Percentiles rank a stretch among this genome's conserved stretches.
Evolutionary conservation across 2,888 invertebrate species (phyloP).

Genomic region (Eupithecia tripunctaria): DNA sequence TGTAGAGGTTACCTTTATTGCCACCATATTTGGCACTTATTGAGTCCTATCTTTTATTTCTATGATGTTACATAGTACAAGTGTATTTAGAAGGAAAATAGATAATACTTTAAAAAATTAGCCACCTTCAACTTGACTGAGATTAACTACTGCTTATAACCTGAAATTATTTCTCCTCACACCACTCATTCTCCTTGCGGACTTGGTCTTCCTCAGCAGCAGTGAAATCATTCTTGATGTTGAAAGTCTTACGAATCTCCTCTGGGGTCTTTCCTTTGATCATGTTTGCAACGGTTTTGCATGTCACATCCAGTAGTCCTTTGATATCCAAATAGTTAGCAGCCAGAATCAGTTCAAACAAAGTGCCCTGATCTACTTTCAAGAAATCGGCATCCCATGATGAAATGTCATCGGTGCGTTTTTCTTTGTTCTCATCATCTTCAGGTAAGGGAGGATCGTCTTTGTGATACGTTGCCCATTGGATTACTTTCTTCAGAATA

Average conservation of each 20-base stretch:
- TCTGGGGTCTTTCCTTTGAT: constrained; percentile 99
- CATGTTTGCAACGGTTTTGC: constrained; percentile 99
- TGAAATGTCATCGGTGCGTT: constrained; percentile 99
- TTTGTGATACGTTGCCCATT: constrained; percentile 97
- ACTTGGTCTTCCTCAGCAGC: constrained; percentile 99
- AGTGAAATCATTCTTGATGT: constrained; percentile 98
- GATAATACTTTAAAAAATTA: not conserved
- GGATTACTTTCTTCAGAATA: constrained; percentile 96
- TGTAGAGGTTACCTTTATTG: no score
- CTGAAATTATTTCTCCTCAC: constrained; percentile 89
- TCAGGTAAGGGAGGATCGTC: constrained; percentile 98
- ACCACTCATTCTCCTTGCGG: constrained; percentile 98
- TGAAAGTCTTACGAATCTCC: constrained; percentile 98
- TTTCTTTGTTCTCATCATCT: constrained; percentile 98
- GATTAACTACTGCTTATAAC: not conserved
- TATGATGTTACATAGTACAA: not conserved
- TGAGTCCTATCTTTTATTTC: not conserved
- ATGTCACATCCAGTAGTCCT: constrained; percentile 97
- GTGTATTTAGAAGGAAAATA: constrained; percentile 1
- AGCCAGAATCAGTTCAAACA: constrained; percentile 98
- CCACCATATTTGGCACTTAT: no score
- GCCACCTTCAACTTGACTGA: not conserved
- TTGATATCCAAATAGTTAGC: constrained; percentile 99
- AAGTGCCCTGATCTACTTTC: constrained; percentile 98
- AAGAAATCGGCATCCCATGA: constrained; percentile 99